Evolutionary conservation across 2,888 invertebrate genomes (phyloP).

Genomic region (Chymomyza amoena): DNA sequence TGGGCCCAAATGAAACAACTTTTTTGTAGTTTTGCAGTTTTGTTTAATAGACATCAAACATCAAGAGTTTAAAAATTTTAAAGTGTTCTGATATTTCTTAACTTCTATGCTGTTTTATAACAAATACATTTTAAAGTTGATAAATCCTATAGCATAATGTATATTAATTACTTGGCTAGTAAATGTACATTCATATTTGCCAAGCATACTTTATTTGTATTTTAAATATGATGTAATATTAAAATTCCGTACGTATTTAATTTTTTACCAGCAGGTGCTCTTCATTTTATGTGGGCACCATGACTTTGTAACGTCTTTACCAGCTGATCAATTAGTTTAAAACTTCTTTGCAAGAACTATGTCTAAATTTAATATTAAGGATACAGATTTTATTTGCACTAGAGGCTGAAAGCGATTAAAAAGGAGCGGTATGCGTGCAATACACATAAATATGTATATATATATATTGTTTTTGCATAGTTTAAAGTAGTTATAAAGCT

Average conservation of each 20-base stretch:
- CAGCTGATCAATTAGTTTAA: neutral
- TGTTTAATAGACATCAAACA: conserved; percentile 63
- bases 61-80: conserved; percentile 64
- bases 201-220: neutral
- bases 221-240: neutral
- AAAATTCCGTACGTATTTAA: neutral
- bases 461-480: too few species aligned
- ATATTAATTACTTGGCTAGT: too few species aligned
- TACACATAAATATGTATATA: too few species aligned
- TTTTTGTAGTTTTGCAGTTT: conserved; percentile 28
- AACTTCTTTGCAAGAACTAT: neutral
- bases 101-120: neutral
- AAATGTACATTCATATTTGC: neutral
- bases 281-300: neutral
- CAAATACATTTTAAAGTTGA: neutral
- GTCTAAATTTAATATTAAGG: neutral
- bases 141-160: neutral
- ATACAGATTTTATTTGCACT: neutral
- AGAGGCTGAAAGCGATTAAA: too few species aligned
- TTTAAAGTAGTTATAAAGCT: too few species aligned
- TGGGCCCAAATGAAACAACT: neutral
- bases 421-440: too few species aligned
- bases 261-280: neutral
- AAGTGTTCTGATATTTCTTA: conserved; percentile 18
- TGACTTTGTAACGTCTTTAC: neutral